phyloP scores from a whole-genome alignment of 2,888 invertebrate species.

The Drosophila melanosoma region DNA sequence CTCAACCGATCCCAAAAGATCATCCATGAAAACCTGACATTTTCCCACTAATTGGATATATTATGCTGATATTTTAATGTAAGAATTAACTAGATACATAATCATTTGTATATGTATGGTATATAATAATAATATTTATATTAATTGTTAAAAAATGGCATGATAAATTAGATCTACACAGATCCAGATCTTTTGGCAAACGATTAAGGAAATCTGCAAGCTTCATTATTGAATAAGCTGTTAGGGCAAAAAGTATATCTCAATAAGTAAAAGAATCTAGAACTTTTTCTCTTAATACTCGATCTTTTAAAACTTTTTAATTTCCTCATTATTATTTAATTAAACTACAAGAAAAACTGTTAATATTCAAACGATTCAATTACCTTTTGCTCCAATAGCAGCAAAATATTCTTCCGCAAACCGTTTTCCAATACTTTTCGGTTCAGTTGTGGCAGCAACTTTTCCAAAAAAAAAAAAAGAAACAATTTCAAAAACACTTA shows the following conservation, averaged over 20 bases:
- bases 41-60: background rate
- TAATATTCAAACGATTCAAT: slow-evolving; percentile 4
- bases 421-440: slow-evolving; percentile 33
- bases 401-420: background rate
- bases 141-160: background rate
- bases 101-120: background rate
- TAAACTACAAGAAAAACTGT: background rate
- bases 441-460: slow-evolving; percentile 4
- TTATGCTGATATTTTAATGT: background rate
- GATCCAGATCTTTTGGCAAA: background rate
- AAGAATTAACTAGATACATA: background rate
- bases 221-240: background rate
- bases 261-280: background rate
- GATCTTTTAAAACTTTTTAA: background rate
- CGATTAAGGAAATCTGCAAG: background rate
- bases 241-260: background rate
- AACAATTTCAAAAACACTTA: slow-evolving; percentile 30
- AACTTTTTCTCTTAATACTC: background rate
- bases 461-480: slow-evolving; percentile 11
- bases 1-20: slow-evolving; percentile 15
- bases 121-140: background rate
- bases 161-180: background rate
- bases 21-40: background rate
- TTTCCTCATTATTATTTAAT: background rate
- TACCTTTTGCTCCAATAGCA: slow-evolving; percentile 33